Evolutionary conservation across 2,797 vertebrate genomes (phyloP).

Genomic region (Streptopelia turtur): DNA sequence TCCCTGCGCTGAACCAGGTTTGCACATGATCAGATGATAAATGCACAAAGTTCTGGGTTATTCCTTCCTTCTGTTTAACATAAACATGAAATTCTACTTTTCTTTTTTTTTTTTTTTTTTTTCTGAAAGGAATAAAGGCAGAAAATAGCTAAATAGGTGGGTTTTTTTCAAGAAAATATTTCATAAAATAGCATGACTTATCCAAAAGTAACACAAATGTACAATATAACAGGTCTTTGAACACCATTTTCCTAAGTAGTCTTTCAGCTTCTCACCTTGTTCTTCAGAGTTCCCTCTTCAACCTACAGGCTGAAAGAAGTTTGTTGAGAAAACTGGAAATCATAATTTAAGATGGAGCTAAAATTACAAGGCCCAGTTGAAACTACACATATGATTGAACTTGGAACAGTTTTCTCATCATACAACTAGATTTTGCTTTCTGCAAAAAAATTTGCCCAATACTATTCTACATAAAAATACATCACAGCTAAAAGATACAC

Average conservation of each 20-base stretch:
- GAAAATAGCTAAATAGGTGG: neutral
- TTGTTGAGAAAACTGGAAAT: neutral
- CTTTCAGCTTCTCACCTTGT: neutral
- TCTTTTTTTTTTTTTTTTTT: neutral
- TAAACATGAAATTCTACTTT: neutral
- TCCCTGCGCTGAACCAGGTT: slow-evolving; percentile 51
- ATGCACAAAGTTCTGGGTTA: neutral
- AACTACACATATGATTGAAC: neutral
- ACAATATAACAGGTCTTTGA: neutral
- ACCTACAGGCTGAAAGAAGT: neutral
- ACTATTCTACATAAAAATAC: neutral
- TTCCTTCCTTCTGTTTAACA: neutral
- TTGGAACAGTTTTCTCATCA: neutral
- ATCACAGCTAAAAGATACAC: neutral
- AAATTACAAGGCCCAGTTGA: neutral
- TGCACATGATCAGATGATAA: slow-evolving; percentile 60
- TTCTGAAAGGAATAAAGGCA: neutral
- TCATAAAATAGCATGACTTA: neutral
- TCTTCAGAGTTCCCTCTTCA: neutral
- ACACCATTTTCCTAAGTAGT: neutral
- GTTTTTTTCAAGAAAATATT: neutral
- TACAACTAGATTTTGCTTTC: neutral
- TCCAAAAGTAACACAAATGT: neutral
- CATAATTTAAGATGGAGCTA: neutral
- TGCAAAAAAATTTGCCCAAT: neutral